phyloP scores from a whole-genome alignment of 2,888 invertebrate species.

The Thecocarcelia acutangulata region DNA sequence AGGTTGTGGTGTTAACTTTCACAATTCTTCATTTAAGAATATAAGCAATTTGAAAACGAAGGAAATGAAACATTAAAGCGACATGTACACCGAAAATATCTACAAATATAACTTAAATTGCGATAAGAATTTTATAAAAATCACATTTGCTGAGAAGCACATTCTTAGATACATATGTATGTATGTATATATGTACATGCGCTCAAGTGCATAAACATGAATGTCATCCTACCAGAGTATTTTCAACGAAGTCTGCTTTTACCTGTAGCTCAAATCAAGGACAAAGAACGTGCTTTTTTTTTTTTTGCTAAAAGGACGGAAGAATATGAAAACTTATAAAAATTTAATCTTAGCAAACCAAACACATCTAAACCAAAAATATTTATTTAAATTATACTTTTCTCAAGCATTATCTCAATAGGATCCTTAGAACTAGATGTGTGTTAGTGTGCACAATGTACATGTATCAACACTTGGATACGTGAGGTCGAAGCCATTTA shows the following conservation, averaged over 20 bases:
- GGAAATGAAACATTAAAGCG: neutral
- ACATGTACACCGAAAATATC: slow-evolving; percentile 18
- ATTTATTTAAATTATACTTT: slow-evolving; percentile 58
- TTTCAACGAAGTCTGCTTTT: too few relatives aligned
- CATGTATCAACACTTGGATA: slow-evolving; percentile 55
- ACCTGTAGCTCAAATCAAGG: too few relatives aligned
- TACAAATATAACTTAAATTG: too few relatives aligned
- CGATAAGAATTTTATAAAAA: slow-evolving; percentile 44
- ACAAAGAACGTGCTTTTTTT: too few relatives aligned
- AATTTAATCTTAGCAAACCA: slow-evolving; percentile 26
- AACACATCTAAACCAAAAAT: slow-evolving; percentile 42
- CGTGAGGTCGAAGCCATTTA: slow-evolving; percentile 51
- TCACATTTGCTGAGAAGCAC: slow-evolving; percentile 38
- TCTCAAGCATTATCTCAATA: slow-evolving; percentile 28
- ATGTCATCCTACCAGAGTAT: too few relatives aligned
- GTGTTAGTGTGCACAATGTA: slow-evolving; percentile 4
- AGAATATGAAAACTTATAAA: neutral
- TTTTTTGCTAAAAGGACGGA: slow-evolving; percentile 22
- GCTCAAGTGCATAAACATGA: too few relatives aligned
- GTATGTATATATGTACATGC: too few relatives aligned
- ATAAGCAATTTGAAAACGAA: slow-evolving; percentile 46
- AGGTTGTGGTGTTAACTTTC: neutral
- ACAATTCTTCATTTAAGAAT: neutral
- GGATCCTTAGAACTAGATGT: slow-evolving; percentile 33
- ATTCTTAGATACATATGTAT: too few relatives aligned